Evolutionary conservation across 1,140 invertebrate species (phyloP).

Genomic region (Eupeodes corollae): DNA sequence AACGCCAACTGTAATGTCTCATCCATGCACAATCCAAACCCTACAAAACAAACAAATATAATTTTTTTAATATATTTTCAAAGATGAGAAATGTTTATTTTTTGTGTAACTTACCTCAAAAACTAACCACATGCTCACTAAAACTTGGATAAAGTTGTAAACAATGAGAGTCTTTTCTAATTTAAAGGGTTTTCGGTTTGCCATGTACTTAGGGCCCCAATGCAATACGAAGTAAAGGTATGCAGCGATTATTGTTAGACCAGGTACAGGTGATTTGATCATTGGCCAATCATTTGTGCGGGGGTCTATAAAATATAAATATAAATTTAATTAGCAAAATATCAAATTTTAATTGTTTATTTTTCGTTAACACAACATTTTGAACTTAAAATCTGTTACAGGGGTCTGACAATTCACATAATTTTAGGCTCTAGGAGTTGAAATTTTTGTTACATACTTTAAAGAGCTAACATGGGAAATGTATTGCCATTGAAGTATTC

Average conservation of each 20-base stretch:
- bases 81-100: neutral
- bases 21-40: conserved; percentile 50
- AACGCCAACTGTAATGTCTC: conserved; percentile 66
- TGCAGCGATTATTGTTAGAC: conserved; percentile 52
- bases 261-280: conserved; percentile 63
- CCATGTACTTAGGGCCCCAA: conserved; percentile 70
- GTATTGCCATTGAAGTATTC: too few species aligned
- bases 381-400: too few species aligned
- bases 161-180: conserved; percentile 62
- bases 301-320: conserved; percentile 51
- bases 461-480: too few species aligned
- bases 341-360: neutral
- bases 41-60: conserved; percentile 29
- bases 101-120: conserved; percentile 43
- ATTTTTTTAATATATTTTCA: neutral
- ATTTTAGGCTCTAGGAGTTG: too few species aligned
- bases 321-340: conserved; percentile 1
- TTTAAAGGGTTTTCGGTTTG: conserved; percentile 64
- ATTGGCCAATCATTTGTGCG: conserved; percentile 77
- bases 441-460: too few species aligned
- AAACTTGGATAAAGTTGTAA: conserved; percentile 72
- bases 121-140: conserved; percentile 63
- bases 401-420: too few species aligned
- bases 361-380: neutral
- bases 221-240: conserved; percentile 62